Conservation (phyloP, 2,113 vertebrate genomes). For the Paratilapia polleni region DNA sequence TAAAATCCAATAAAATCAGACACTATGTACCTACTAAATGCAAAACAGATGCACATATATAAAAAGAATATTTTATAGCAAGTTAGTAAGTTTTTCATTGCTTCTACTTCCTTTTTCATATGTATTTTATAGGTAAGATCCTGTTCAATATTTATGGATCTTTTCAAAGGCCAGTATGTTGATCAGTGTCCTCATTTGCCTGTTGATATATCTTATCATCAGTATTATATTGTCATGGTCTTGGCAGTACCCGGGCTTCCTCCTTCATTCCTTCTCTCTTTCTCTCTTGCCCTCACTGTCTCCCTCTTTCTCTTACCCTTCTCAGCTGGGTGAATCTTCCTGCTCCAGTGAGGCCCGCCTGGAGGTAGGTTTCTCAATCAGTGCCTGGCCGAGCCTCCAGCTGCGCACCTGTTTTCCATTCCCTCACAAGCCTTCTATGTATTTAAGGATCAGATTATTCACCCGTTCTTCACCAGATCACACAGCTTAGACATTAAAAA, state of each 20-base stretch:
- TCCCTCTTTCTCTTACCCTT: not conserved
- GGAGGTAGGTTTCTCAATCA: not conserved
- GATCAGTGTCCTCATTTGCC: not conserved
- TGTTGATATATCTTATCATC: not conserved
- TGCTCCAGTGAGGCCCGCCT: not conserved
- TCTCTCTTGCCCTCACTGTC: not conserved
- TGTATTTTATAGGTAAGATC: not conserved
- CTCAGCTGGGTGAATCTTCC: not conserved
- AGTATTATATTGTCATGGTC: not conserved
- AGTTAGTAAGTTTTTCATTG: not conserved
- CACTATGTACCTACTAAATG: not conserved
- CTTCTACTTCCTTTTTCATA: not conserved
- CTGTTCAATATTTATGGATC: not conserved
- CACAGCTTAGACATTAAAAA: not conserved
- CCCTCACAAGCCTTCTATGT: not conserved
- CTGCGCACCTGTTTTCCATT: not conserved
- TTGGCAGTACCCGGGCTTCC: rapidly evolving
- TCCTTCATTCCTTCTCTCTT: not conserved
- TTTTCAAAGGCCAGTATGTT: not conserved
- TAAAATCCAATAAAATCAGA: not conserved
- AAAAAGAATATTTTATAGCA: not conserved
- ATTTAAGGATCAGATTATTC: not conserved
- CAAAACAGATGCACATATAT: constrained; percentile 23
- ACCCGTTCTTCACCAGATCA: not conserved
- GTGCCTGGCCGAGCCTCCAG: not conserved